Base-by-base conservation (phyloP, 2,113 vertebrate genomes). In the Malurus melanocephalus region DNA sequence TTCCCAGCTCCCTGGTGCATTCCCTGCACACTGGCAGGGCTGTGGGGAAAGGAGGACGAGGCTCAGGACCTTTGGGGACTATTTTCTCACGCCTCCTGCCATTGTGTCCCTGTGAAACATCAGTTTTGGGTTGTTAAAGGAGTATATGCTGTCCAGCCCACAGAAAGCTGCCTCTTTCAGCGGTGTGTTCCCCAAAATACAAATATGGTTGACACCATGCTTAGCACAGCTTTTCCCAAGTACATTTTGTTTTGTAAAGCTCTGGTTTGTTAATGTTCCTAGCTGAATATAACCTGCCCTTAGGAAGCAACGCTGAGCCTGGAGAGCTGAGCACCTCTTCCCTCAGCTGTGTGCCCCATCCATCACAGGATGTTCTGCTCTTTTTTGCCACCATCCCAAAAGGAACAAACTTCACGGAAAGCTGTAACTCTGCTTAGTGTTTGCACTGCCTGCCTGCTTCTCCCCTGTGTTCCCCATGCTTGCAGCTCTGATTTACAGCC, bases 361-460 rank as follows among this genome's bases (percentile, higher is more conserved):
- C 45, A 12, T 62, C 24, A 22, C 48, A 43, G 17, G 6, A 1
- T 1, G 20, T 33, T 65, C 79, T 68, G 53, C 38, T 82, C 52
- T 28, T 64, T 30, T 38, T 20, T 66, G 53, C 55, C 51, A 2
- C 57, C 49, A 26, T n/a, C 77, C 40, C 6, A 2, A 53, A 62
- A 48, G 0, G 3, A 82, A 33, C 21, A 53, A 55, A 40, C 61
- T 26, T 57, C 38, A 51, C 0, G 0, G 49, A 62, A 60, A 71
- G 33, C 72, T 8, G 13, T 72, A 72, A 80, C 27, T 86, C 73
- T 84, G 5, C 30, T 51, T 46, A 26, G 48, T 8, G 32, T 56
- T 76, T 23, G 30, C 4, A 3, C 62, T 42, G 60, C 27, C 61
- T 53, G 57, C 11, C 48, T 57, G 49, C 68, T 65, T 69, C 73